A percentile compares a stretch with the other conserved stretches of the same genome.
Evolutionary conservation across 2,888 invertebrate species (phyloP).

Genomic region (Scaptomyza flava): DNA sequence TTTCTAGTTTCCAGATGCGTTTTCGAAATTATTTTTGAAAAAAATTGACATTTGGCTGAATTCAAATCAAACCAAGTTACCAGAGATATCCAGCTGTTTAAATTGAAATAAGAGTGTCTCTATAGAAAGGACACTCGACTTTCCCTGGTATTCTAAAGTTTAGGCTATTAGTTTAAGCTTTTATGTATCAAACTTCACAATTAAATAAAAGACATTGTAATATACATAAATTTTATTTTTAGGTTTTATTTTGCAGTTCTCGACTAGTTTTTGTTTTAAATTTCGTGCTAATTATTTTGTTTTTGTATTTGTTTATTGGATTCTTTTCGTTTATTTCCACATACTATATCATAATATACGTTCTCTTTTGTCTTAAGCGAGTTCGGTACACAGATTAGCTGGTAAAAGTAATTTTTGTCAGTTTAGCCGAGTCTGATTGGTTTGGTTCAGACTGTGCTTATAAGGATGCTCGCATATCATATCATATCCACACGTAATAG

Average conservation of each 20-base stretch:
- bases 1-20: too few species aligned
- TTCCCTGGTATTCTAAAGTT: too few species aligned
- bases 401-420: slow-evolving; percentile 8
- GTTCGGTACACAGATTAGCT: slow-evolving; percentile 20
- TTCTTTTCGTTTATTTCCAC: slow-evolving; percentile 25
- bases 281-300: slow-evolving; percentile 56
- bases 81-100: too few species aligned
- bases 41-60: too few species aligned
- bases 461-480: background rate
- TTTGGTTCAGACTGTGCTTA: slow-evolving; percentile 13
- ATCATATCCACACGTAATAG: slow-evolving; percentile 16
- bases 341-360: slow-evolving; percentile 7
- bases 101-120: too few species aligned
- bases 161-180: too few species aligned
- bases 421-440: background rate
- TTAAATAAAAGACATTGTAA: background rate
- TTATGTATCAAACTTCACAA: too few species aligned
- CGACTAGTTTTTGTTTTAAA: slow-evolving; percentile 46
- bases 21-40: too few species aligned
- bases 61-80: too few species aligned
- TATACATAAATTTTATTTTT: slow-evolving; percentile 9
- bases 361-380: slow-evolving; percentile 15
- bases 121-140: too few species aligned
- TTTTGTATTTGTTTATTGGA: slow-evolving; percentile 25
- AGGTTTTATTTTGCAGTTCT: slow-evolving; percentile 40